phyloP scores from a whole-genome alignment of 1,140 invertebrate species.

The Dendroctonus ponderosae region DNA sequence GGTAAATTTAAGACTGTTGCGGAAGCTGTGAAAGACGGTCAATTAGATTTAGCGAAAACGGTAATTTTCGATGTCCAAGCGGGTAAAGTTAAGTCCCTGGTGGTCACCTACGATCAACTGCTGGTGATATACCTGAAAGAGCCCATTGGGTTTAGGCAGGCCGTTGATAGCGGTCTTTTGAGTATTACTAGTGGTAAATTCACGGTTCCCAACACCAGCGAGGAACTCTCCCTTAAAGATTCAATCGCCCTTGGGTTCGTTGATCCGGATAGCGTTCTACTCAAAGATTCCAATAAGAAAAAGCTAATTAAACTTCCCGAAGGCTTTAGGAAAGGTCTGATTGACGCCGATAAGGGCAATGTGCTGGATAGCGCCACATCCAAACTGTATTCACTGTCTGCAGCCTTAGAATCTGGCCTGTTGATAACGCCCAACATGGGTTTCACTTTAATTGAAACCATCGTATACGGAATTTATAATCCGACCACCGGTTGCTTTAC shows the following conservation, averaged over 20 bases:
- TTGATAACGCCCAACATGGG: constrained; percentile 73
- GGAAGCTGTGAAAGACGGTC: constrained; percentile 67
- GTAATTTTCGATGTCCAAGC: constrained; percentile 68
- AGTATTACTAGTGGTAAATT: constrained; percentile 72
- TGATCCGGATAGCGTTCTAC: constrained; percentile 81
- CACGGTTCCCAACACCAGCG: constrained; percentile 68
- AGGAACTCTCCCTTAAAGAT: constrained; percentile 77
- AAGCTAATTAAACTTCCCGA: constrained; percentile 80
- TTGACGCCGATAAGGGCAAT: constrained; percentile 83
- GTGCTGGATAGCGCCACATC: constrained; percentile 79
- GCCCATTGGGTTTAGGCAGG: constrained; percentile 74
- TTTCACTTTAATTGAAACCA: constrained; percentile 76
- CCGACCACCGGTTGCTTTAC: constrained; percentile 72
- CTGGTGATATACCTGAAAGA: constrained; percentile 68
- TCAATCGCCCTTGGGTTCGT: constrained; percentile 79
- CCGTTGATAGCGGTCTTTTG: constrained; percentile 70
- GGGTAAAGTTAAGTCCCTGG: constrained; percentile 63
- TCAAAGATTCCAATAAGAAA: constrained; percentile 82
- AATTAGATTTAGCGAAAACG: constrained; percentile 64
- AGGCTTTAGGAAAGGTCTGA: constrained; percentile 79
- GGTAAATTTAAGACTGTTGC: constrained; percentile 71
- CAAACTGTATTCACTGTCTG: constrained; percentile 70
- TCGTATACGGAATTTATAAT: constrained; percentile 82
- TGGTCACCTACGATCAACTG: constrained; percentile 72
- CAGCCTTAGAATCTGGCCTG: constrained; percentile 74